A percentile compares a stretch with the other conserved stretches of the same genome.
These are phyloP conservation scores for Dorcus parallelipipedus DNA, from an alignment of 2,888 invertebrate genomes.

Conservation along the genomic window DNA sequence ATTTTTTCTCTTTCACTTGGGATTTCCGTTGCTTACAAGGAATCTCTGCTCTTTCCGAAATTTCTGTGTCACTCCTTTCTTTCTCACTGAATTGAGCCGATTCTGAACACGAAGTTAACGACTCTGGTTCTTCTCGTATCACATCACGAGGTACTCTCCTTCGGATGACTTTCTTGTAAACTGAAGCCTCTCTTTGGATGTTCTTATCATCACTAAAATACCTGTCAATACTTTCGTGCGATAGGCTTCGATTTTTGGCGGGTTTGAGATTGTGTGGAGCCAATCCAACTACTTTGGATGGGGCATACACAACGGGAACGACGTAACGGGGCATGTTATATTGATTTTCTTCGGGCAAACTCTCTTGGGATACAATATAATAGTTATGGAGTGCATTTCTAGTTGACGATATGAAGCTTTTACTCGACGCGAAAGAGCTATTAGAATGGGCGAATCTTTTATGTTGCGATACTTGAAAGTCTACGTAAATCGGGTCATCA, in stretches of 20 bases:
- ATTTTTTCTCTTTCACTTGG: too few relatives aligned
- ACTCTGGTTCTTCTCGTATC: constrained; percentile 10
- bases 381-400: neutral
- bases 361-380: neutral
- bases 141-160: neutral
- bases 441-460: neutral
- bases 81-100: too few relatives aligned
- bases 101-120: neutral
- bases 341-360: neutral
- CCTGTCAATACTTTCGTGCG: constrained; percentile 8
- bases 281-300: constrained; percentile 1
- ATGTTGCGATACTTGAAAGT: neutral
- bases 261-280: neutral
- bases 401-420: neutral
- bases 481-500: constrained; percentile 1
- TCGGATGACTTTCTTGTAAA: neutral
- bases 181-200: constrained; percentile 9
- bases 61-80: too few relatives aligned
- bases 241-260: neutral
- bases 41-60: too few relatives aligned
- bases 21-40: too few relatives aligned
- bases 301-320: constrained; percentile 10
- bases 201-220: constrained; percentile 12
- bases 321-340: constrained; percentile 1
- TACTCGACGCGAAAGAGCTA: neutral